phyloP scores from a whole-genome alignment of 2,113 vertebrate genomes.

The Ondatra zibethicus region DNA sequence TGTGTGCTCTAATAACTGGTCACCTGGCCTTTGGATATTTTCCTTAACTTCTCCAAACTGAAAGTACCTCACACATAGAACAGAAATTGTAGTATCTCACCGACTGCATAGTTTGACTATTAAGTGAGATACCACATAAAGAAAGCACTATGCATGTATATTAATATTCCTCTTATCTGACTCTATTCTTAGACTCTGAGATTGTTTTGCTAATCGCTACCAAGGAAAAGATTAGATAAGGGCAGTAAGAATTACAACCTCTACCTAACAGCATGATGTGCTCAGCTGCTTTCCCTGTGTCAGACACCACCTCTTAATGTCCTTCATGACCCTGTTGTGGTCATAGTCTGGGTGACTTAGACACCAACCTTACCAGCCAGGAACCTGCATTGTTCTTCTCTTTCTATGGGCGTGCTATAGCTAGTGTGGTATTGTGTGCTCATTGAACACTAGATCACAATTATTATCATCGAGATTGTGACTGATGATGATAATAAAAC shows the following conservation, averaged over 20 bases:
- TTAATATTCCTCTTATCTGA: neutral
- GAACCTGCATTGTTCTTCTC: neutral
- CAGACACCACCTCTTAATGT: neutral
- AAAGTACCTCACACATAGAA: neutral
- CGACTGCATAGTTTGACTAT: neutral
- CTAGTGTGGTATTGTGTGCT: constrained; percentile 52
- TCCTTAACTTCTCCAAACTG: neutral
- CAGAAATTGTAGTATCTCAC: neutral
- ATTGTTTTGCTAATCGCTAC: constrained; percentile 11
- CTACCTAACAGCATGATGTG: neutral
- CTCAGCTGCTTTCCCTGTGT: neutral
- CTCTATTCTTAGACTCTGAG: neutral
- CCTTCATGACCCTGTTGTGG: neutral
- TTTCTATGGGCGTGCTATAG: neutral
- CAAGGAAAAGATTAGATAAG: constrained; percentile 16
- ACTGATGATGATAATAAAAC: constrained; percentile 69
- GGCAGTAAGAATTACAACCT: neutral
- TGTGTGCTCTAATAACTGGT: neutral
- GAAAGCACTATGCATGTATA: neutral
- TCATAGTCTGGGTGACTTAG: neutral
- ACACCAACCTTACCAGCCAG: neutral
- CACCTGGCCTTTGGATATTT: neutral
- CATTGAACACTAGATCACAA: constrained; percentile 20
- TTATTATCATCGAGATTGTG: constrained; percentile 57
- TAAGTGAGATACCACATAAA: neutral